A percentile compares a stretch with the other conserved stretches of the same genome.
Evolutionary conservation across 2,797 vertebrate species (phyloP).

Genomic region (Myotis myotis): DNA sequence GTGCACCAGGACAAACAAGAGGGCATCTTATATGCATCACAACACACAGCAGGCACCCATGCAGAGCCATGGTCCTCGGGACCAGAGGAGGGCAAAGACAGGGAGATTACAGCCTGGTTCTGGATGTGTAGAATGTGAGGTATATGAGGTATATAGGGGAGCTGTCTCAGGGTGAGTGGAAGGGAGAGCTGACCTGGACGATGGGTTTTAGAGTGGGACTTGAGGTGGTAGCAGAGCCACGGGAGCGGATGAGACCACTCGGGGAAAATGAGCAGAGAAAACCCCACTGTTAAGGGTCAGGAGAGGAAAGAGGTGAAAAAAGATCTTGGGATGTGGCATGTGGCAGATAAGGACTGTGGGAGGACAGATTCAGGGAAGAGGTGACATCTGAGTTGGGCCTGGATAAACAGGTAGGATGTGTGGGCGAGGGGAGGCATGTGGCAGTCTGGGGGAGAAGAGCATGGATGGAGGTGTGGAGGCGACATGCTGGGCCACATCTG

Average conservation of each 20-base stretch:
- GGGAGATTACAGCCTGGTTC: not conserved
- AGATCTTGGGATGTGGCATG: not conserved
- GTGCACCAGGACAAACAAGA: not conserved
- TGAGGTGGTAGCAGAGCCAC: not conserved
- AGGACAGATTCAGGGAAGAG: not conserved
- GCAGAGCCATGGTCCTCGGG: not conserved
- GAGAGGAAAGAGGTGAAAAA: not conserved
- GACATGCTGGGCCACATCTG: fast-evolving
- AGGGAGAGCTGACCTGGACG: not conserved
- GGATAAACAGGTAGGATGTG: not conserved
- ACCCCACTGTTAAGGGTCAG: not conserved
- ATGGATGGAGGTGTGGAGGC: not conserved
- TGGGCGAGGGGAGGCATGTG: not conserved
- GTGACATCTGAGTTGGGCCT: not conserved
- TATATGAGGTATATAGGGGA: not conserved
- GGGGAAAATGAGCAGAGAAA: not conserved
- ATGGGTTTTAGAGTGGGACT: not conserved
- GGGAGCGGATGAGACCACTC: not conserved
- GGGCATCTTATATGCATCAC: too few species aligned
- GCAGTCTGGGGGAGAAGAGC: not conserved
- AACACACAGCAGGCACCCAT: not conserved
- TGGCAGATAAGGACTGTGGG: not conserved
- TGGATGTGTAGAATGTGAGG: not conserved
- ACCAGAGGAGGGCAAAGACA: not conserved
- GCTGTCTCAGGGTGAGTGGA: not conserved